Conservation (phyloP, 1,140 invertebrate species). For the Bombus waltoni region DNA sequence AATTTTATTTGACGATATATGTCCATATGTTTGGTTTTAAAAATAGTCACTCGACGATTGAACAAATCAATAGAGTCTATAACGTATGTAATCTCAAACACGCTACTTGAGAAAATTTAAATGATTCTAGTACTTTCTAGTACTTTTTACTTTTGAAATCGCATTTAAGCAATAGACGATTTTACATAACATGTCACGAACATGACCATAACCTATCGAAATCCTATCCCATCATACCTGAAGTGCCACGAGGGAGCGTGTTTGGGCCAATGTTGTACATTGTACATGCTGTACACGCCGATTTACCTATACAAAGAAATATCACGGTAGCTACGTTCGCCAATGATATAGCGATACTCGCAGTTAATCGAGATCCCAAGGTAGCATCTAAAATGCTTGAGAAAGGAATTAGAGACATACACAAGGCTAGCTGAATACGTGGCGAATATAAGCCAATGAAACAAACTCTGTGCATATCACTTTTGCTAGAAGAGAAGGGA, state of each 20-base stretch:
- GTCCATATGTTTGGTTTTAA: too few relatives aligned
- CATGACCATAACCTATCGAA: too few relatives aligned
- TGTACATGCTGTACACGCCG: not conserved
- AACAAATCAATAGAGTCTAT: too few relatives aligned
- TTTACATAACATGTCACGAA: too few relatives aligned
- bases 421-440: not conserved
- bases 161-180: not conserved
- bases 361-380: not conserved
- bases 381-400: not conserved
- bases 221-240: too few relatives aligned
- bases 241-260: too few relatives aligned
- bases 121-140: not conserved
- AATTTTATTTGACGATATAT: too few relatives aligned
- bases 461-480: not conserved
- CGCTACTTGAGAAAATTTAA: not conserved
- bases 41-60: too few relatives aligned
- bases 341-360: not conserved
- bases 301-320: not conserved
- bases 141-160: not conserved
- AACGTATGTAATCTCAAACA: not conserved
- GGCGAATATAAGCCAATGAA: not conserved
- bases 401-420: not conserved
- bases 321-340: not conserved
- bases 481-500: not conserved
- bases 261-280: not conserved